phyloP scores from a whole-genome alignment of 2,797 vertebrate genomes.

The Tragelaphus eurycerus region DNA sequence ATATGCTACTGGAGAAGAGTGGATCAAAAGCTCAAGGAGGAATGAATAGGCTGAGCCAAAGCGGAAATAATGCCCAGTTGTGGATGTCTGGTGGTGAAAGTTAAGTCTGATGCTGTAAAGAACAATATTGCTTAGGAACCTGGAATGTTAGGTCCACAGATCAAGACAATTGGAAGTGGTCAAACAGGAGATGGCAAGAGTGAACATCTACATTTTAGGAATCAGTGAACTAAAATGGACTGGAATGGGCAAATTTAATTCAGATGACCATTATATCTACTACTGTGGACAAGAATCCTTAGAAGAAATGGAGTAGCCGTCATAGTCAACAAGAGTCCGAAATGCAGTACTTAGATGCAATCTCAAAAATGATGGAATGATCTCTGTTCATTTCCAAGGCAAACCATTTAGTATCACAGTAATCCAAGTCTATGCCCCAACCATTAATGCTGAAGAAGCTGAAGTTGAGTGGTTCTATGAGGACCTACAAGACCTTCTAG shows the following conservation, averaged over 20 bases:
- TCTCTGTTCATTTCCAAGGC: background rate
- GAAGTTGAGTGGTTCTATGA: background rate
- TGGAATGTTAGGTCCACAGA: background rate
- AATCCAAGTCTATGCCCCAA: background rate
- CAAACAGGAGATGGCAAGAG: background rate
- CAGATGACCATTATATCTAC: background rate
- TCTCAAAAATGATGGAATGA: background rate
- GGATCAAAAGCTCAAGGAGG: background rate
- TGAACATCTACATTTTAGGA: background rate
- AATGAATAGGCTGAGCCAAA: background rate
- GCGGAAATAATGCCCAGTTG: background rate
- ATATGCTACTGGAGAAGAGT: background rate
- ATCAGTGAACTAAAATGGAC: background rate
- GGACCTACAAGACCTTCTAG: background rate
- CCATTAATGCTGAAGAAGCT: background rate
- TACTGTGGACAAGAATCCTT: background rate
- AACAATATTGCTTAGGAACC: background rate
- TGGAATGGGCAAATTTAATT: background rate
- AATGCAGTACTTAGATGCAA: background rate
- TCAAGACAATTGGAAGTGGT: background rate
- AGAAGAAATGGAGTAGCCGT: background rate
- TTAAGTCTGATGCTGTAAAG: background rate
- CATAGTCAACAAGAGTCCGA: background rate
- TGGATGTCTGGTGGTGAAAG: background rate
- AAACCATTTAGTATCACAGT: background rate